Conservation (phyloP, 1,140 invertebrate genomes). For the Drosophila burlai region DNA sequence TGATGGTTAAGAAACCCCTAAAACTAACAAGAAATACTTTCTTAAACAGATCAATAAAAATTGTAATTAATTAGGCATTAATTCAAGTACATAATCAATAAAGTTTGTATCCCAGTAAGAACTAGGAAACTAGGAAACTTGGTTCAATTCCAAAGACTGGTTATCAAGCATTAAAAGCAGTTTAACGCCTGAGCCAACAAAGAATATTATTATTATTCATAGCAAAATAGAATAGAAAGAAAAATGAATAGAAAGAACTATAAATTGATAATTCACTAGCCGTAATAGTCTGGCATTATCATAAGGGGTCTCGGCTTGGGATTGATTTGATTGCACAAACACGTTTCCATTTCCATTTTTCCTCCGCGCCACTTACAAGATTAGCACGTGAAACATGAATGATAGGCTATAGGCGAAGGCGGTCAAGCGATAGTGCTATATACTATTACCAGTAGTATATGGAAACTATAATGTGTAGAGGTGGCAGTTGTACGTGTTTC, state of each 20-base stretch:
- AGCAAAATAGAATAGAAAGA: background rate
- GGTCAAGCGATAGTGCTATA: constrained; percentile 30
- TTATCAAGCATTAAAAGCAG: background rate
- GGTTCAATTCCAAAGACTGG: background rate
- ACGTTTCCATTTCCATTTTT: constrained; percentile 65
- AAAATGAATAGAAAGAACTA: constrained; percentile 12
- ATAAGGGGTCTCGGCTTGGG: constrained; percentile 10
- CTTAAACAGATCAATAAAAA: too few relatives aligned
- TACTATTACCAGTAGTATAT: background rate
- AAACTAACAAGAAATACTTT: background rate
- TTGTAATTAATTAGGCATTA: background rate
- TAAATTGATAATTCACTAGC: constrained; percentile 33
- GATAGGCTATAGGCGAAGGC: constrained; percentile 42
- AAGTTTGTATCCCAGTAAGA: background rate
- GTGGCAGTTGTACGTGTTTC: constrained; percentile 55
- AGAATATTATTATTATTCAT: constrained; percentile 5
- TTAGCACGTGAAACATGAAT: constrained; percentile 67
- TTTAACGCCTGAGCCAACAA: constrained; percentile 5
- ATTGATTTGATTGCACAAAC: constrained; percentile 70
- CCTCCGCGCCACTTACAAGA: constrained; percentile 45
- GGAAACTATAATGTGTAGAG: constrained; percentile 1
- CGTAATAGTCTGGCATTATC: constrained; percentile 30
- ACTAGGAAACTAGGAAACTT: constrained; percentile 1
- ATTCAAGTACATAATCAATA: background rate
- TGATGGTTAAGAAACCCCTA: too few relatives aligned